These are phyloP conservation scores for Gymnothorax reevesii DNA, from an alignment of 2,797 vertebrate genomes.

Conservation along the genomic window DNA sequence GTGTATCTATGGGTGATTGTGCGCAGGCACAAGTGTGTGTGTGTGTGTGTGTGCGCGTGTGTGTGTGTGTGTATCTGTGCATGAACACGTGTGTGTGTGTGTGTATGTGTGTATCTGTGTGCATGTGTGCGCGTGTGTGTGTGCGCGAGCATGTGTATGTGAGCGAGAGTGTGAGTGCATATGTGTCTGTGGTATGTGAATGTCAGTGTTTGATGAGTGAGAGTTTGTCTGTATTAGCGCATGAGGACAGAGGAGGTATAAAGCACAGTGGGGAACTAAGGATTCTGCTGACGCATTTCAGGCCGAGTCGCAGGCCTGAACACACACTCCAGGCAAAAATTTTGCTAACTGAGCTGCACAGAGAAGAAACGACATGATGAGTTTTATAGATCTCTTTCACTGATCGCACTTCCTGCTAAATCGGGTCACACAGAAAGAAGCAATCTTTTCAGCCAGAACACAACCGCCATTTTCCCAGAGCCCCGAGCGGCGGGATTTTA, in stretches of 20 bases:
- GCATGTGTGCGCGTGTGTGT: no score
- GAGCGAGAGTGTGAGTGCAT: not conserved
- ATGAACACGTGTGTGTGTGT: not conserved
- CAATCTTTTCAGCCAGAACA: slow-evolving; percentile 43
- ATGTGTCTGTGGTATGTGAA: not conserved
- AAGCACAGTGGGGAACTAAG: not conserved
- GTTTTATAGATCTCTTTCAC: slow-evolving; percentile 40
- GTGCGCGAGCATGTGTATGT: not conserved
- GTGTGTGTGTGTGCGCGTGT: not conserved
- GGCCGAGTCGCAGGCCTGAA: not conserved
- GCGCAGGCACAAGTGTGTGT: no score
- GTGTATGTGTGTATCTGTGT: no score
- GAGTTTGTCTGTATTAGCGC: not conserved
- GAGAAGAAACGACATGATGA: slow-evolving; percentile 36
- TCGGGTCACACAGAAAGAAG: slow-evolving; percentile 39
- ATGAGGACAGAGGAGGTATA: not conserved
- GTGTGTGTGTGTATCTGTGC: not conserved
- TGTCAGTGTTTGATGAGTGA: not conserved
- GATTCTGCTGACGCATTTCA: slow-evolving; percentile 18
- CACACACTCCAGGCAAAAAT: no score
- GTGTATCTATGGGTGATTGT: not conserved
- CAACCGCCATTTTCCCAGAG: slow-evolving; percentile 37
- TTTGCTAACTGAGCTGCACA: slow-evolving; percentile 33
- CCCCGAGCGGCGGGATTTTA: slow-evolving; percentile 36
- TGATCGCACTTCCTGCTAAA: slow-evolving; percentile 37